These are phyloP conservation scores for Tupaia chinensis DNA, from an alignment of 2,113 vertebrate species.

Conservation along the genomic window DNA sequence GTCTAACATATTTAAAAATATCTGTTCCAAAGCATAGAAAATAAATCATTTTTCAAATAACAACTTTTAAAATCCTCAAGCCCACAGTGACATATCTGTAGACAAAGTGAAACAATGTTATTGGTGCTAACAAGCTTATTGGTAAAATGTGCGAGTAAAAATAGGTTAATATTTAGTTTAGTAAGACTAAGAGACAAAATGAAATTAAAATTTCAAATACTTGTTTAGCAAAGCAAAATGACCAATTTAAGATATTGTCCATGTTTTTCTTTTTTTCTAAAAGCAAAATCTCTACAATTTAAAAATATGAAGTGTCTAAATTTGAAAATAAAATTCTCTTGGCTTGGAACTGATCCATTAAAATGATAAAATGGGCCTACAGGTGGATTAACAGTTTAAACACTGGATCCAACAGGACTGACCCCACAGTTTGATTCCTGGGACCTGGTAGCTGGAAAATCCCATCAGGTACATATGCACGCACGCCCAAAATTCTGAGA, in stretches of 20 bases:
- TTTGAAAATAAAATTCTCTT: background rate
- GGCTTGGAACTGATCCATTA: background rate
- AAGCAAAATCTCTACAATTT: background rate
- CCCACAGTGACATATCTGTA: background rate
- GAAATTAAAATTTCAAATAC: background rate
- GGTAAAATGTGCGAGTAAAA: background rate
- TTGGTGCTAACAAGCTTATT: background rate
- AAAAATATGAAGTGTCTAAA: background rate
- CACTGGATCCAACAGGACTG: too few relatives aligned
- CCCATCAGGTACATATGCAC: too few relatives aligned
- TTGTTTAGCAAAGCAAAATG: background rate
- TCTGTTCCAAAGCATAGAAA: conserved; percentile 16
- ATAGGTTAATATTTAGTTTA: background rate
- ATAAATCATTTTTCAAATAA: background rate
- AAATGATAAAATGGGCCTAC: background rate
- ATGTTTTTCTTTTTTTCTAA: background rate
- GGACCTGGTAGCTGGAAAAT: too few relatives aligned
- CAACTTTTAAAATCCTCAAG: background rate
- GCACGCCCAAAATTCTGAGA: too few relatives aligned
- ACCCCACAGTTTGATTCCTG: too few relatives aligned
- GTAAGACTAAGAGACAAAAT: background rate
- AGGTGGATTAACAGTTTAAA: too few relatives aligned
- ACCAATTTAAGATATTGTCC: background rate
- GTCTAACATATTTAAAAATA: background rate
- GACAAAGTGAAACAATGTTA: background rate